phyloP scores from a whole-genome alignment of 2,113 vertebrate genomes.

The Corythaeola cristata region DNA sequence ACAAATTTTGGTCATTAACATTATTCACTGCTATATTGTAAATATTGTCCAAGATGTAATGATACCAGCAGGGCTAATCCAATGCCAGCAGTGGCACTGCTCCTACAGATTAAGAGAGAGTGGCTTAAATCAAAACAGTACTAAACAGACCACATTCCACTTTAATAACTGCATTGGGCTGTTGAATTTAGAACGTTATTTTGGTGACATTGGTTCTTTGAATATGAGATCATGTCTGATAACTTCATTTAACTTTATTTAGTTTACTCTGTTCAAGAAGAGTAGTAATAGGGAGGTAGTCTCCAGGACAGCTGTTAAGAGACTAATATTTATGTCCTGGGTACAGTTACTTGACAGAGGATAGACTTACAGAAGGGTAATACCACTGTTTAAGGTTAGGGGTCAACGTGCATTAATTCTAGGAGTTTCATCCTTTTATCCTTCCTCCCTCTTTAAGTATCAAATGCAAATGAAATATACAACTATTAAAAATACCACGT shows the following conservation, averaged over 20 bases:
- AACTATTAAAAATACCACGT: neutral
- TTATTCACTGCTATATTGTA: neutral
- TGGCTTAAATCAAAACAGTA: neutral
- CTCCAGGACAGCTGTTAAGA: constrained; percentile 5
- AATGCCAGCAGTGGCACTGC: neutral
- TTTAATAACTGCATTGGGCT: neutral
- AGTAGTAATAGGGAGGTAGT: neutral
- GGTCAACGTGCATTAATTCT: neutral
- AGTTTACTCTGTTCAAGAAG: neutral
- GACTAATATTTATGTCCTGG: constrained; percentile 9
- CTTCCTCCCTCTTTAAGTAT: neutral
- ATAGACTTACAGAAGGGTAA: neutral
- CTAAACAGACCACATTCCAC: neutral
- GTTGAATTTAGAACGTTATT: neutral
- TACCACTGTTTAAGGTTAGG: neutral
- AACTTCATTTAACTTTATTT: constrained; percentile 15
- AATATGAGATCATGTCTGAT: constrained; percentile 3
- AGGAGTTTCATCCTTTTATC: neutral
- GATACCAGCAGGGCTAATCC: neutral
- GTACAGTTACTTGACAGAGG: neutral
- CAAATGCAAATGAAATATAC: neutral
- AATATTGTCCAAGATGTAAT: neutral
- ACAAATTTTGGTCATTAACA: neutral
- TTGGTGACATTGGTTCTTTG: neutral
- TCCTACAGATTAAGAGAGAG: neutral